These are phyloP conservation scores for Morpho helenor DNA, from an alignment of 2,888 invertebrate species.

Conservation along the genomic window DNA sequence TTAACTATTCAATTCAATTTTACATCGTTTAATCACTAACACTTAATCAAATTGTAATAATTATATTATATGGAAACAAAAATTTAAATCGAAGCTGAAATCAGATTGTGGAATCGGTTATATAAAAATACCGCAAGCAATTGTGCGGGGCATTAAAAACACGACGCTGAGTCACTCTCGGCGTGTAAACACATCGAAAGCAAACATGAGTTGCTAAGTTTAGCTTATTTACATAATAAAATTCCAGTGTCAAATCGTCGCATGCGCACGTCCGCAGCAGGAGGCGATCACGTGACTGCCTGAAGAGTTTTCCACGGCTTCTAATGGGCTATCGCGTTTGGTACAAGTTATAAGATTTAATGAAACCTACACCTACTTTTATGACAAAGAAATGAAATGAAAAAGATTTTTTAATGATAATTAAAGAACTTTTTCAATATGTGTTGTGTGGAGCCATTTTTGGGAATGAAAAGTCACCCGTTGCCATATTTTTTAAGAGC, in stretches of 20 bases:
- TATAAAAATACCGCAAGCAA: constrained; percentile 2
- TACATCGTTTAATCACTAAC: too few species aligned
- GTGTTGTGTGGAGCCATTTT: neutral
- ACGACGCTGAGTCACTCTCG: constrained; percentile 15
- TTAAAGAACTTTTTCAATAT: neutral
- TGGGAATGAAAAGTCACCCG: too few species aligned
- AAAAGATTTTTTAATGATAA: too few species aligned
- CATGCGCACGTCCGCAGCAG: constrained; percentile 44
- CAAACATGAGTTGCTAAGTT: constrained; percentile 22
- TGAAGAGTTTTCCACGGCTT: constrained; percentile 62
- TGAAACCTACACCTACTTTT: neutral
- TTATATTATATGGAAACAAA: too few species aligned
- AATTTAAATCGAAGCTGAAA: neutral
- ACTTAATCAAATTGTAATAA: too few species aligned
- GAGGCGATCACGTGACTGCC: constrained; percentile 44
- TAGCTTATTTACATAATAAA: constrained; percentile 35
- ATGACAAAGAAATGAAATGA: too few species aligned
- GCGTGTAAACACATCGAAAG: constrained; percentile 13
- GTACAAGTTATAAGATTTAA: constrained; percentile 29
- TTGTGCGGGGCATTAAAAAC: constrained; percentile 1
- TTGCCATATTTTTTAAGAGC: too few species aligned
- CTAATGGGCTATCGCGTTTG: constrained; percentile 45
- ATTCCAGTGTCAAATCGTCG: constrained; percentile 37
- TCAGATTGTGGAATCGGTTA: neutral
- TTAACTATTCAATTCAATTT: too few species aligned